These are phyloP conservation scores for Chloroclystis v-ata DNA, from an alignment of 2,888 invertebrate species.

Conservation along the genomic window DNA sequence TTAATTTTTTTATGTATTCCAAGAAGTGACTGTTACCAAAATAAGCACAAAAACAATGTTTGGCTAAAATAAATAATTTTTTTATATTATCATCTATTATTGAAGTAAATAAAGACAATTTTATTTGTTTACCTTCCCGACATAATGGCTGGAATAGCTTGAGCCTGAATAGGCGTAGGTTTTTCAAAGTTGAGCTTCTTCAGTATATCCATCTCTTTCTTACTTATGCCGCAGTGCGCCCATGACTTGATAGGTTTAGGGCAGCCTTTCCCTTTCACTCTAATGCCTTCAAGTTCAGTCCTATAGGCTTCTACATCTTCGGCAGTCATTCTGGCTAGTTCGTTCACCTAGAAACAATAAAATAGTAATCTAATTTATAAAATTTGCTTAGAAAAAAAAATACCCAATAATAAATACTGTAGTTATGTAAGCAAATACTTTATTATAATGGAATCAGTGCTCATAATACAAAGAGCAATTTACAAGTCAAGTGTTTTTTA, in stretches of 20 bases:
- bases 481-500: too few relatives aligned
- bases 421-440: too few relatives aligned
- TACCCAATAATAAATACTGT: too few relatives aligned
- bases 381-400: too few relatives aligned
- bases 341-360: conserved; percentile 84
- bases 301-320: conserved; percentile 92
- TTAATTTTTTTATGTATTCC: too few relatives aligned
- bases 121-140: conserved; percentile 89
- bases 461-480: too few relatives aligned
- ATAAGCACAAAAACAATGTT: too few relatives aligned
- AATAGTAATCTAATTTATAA: neutral
- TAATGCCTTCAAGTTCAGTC: conserved; percentile 94
- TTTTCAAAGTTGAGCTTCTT: conserved; percentile 95
- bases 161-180: conserved; percentile 99
- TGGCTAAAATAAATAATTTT: too few relatives aligned
- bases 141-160: conserved; percentile 98
- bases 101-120: too few relatives aligned
- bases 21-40: too few relatives aligned
- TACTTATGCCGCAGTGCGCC: conserved; percentile 99
- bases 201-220: conserved; percentile 94
- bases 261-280: conserved; percentile 97
- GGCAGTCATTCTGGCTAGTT: conserved; percentile 92
- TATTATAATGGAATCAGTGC: too few relatives aligned
- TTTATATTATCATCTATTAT: too few relatives aligned
- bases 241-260: conserved; percentile 97